phyloP scores from a whole-genome alignment of 1,140 invertebrate genomes.

The Calycopis cecrops region DNA sequence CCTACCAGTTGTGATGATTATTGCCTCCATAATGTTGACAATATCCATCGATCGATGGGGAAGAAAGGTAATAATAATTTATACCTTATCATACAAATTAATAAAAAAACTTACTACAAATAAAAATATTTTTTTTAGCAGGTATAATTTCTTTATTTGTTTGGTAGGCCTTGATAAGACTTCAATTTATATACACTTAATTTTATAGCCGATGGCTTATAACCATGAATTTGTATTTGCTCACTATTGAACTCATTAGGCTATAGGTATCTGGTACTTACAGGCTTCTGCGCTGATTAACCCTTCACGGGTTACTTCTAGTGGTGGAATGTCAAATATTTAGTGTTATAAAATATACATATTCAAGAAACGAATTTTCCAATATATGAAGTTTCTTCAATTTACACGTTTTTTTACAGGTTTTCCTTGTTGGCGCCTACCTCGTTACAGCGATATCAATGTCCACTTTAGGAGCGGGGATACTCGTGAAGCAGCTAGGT shows the following conservation, averaged over 20 bases:
- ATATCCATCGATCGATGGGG: conserved; percentile 33
- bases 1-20: conserved; percentile 37
- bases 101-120: background rate
- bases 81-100: background rate
- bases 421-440: conserved; percentile 24
- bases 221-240: too few species aligned
- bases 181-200: too few species aligned
- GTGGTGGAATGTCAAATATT: too few species aligned
- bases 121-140: background rate
- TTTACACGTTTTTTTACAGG: conserved; percentile 26
- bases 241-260: too few species aligned
- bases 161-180: too few species aligned
- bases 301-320: too few species aligned
- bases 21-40: conserved; percentile 31
- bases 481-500: conserved; percentile 29
- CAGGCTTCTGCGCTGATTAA: too few species aligned
- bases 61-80: conserved; percentile 33
- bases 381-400: too few species aligned
- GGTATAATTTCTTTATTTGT: conserved; percentile 4
- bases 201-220: too few species aligned
- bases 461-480: conserved; percentile 20
- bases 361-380: too few species aligned
- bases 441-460: conserved; percentile 25
- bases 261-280: too few species aligned
- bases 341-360: too few species aligned